These are phyloP conservation scores for Lacanobia wlatinum DNA, from an alignment of 2,888 invertebrate species.

Conservation along the genomic window DNA sequence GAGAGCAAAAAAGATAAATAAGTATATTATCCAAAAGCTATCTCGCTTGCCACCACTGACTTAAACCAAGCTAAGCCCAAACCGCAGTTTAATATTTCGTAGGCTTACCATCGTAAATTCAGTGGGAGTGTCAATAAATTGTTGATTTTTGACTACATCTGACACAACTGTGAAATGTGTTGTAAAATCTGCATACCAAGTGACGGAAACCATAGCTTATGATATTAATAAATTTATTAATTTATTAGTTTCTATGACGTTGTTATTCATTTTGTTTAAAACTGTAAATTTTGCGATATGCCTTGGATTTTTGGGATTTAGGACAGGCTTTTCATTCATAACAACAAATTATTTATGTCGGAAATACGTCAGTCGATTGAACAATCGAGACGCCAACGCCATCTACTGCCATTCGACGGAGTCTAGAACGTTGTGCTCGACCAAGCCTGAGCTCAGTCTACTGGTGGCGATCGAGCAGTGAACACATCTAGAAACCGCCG, in stretches of 20 bases:
- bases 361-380: no score
- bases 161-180: constrained; percentile 49
- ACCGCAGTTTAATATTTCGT: constrained; percentile 50
- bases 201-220: constrained; percentile 30
- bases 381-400: no score
- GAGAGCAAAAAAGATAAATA: not conserved
- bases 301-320: not conserved
- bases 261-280: not conserved
- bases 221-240: constrained; percentile 12
- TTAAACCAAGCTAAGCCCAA: constrained; percentile 15
- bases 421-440: no score
- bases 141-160: constrained; percentile 49
- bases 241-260: constrained; percentile 9
- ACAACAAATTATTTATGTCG: no score
- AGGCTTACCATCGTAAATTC: constrained; percentile 48
- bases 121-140: constrained; percentile 50
- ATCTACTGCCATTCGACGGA: no score
- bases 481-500: no score
- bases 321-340: rapidly evolving
- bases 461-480: no score
- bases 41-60: constrained; percentile 26
- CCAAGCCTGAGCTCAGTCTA: no score
- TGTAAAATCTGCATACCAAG: constrained; percentile 40
- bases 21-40: not conserved
- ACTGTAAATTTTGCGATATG: not conserved